Percentiles rank a stretch among this genome's conserved stretches.
Conservation (phyloP, 2,113 vertebrate species). For the Larimichthys crocea region DNA sequence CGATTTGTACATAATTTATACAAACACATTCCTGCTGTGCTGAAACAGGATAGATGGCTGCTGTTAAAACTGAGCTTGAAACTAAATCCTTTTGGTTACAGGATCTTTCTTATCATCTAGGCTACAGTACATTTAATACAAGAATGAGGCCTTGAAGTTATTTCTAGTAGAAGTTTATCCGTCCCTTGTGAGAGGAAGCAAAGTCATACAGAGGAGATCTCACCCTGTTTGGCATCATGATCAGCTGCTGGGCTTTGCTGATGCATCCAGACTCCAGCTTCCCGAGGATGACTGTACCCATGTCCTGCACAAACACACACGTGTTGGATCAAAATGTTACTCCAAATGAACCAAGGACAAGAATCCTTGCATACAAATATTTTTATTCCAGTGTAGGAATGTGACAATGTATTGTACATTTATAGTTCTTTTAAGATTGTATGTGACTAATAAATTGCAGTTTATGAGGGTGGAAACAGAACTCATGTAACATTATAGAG, state of each 20-base stretch:
- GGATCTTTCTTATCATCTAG: neutral
- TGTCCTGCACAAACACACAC: conserved; percentile 86
- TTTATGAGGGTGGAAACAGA: neutral
- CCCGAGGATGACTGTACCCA: conserved; percentile 98
- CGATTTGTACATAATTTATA: neutral
- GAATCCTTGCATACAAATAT: neutral
- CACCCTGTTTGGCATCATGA: conserved; percentile 99
- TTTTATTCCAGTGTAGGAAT: neutral
- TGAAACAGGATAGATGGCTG: neutral
- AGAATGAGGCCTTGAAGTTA: neutral
- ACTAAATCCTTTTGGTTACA: conserved; percentile 1
- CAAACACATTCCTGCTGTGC: conserved; percentile 3
- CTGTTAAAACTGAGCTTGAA: neutral
- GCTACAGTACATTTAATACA: neutral
- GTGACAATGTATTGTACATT: neutral
- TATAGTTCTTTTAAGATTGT: too few species aligned
- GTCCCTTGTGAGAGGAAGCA: neutral
- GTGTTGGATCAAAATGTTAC: neutral
- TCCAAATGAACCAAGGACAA: neutral
- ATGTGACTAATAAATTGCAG: too few species aligned
- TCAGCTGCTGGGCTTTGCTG: conserved; percentile 97
- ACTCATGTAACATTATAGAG: neutral
- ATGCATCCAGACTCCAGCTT: conserved; percentile 98
- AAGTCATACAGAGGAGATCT: conserved; percentile 31
- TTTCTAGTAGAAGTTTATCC: neutral